phyloP scores from a whole-genome alignment of 2,113 vertebrate genomes.

The Gasterosteus aculeatus region DNA sequence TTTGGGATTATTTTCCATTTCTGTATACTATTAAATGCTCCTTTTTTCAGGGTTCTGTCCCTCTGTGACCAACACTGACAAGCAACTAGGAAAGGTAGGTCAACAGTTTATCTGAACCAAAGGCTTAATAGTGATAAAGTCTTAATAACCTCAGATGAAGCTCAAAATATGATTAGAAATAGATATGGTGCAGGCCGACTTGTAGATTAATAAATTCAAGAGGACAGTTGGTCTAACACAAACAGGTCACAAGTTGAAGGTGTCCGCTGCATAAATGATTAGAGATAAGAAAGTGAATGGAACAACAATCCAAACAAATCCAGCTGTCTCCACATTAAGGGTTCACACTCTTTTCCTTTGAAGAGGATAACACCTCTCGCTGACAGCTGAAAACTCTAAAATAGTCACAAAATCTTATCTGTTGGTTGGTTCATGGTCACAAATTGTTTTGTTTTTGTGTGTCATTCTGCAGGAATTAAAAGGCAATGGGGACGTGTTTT shows the following conservation, averaged over 20 bases:
- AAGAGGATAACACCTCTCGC: background rate
- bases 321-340: background rate
- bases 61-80: no score
- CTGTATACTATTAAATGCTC: no score
- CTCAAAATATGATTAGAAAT: background rate
- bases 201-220: background rate
- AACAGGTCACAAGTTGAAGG: background rate
- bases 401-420: background rate
- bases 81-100: no score
- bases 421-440: background rate
- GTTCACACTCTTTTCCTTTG: background rate
- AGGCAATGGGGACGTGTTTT: background rate
- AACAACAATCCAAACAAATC: background rate
- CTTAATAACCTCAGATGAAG: background rate
- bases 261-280: background rate
- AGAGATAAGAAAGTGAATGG: slow-evolving; percentile 1
- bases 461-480: background rate
- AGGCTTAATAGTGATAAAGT: background rate
- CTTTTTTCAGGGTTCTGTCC: no score
- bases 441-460: background rate
- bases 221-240: background rate
- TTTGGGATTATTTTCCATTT: no score
- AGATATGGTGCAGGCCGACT: background rate
- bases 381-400: background rate
- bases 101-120: background rate